Percentiles rank a stretch among this genome's conserved stretches.
phyloP scores from a whole-genome alignment of 2,888 invertebrate genomes.

The Parnassius orleans region DNA sequence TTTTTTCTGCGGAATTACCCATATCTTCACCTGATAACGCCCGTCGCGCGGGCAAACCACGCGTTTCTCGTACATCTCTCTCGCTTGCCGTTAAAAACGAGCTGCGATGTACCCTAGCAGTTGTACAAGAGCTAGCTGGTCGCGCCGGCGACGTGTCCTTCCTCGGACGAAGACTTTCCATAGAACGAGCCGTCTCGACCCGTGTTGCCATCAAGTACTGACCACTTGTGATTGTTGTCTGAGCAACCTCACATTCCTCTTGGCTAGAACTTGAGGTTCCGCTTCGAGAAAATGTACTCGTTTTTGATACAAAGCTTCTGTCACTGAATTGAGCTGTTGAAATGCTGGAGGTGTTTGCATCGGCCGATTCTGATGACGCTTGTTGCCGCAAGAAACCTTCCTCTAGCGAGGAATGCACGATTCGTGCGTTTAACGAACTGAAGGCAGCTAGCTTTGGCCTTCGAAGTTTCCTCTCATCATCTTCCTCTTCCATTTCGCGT shows the following conservation, averaged over 20 bases:
- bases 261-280: slow-evolving; percentile 86
- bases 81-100: slow-evolving; percentile 85
- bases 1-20: slow-evolving; percentile 83
- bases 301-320: slow-evolving; percentile 76
- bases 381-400: slow-evolving; percentile 61
- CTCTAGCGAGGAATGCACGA: slow-evolving; percentile 66
- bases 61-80: slow-evolving; percentile 84
- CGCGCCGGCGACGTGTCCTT: slow-evolving; percentile 79
- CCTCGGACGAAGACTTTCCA: slow-evolving; percentile 85
- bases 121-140: slow-evolving; percentile 75
- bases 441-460: slow-evolving; percentile 65
- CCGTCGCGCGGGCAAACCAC: slow-evolving; percentile 83
- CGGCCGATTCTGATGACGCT: slow-evolving; percentile 81
- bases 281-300: slow-evolving; percentile 77
- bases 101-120: slow-evolving; percentile 77
- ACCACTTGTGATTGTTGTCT: slow-evolving; percentile 66
- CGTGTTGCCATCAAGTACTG: slow-evolving; percentile 79
- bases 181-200: slow-evolving; percentile 84
- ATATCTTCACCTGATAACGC: slow-evolving; percentile 83
- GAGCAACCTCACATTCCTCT: slow-evolving; percentile 84
- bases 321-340: slow-evolving; percentile 73
- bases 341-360: slow-evolving; percentile 74
- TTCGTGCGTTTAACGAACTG: slow-evolving; percentile 59
- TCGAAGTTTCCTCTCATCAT: slow-evolving; percentile 62
- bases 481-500: slow-evolving; percentile 71